Base-by-base conservation (phyloP, 2,888 invertebrate species). In the Crepidodera aurea region DNA sequence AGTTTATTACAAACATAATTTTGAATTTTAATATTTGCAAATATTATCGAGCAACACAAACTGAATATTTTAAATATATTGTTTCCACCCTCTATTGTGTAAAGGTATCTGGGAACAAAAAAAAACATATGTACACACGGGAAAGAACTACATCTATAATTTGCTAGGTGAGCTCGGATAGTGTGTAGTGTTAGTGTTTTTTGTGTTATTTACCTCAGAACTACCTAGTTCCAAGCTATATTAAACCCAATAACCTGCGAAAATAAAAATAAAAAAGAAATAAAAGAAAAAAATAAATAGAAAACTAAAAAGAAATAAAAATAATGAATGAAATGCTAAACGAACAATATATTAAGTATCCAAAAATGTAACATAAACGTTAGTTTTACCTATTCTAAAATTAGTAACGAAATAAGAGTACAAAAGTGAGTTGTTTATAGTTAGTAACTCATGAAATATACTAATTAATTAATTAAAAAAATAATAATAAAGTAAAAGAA, bases 101-200 rank as follows among this genome's bases (percentile, higher is more conserved):
- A 55, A 42, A 44, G 48, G 51, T 59, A 29, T 54, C 27, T 58
- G 57, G 53, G 60, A 63, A 69, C 48, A 62, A 66, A 58, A 59
- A 8, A 62, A 70, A 69, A 69, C 51, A 60, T 74, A 72, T 75
- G 51, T 74, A 74, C 71, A 74, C 66, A 70, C 54, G 72, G 72
- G 72, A 68, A 67, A 70, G 67, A 70, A 74, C 73, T 70, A 74
- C 73, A 70, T 66, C 70, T 71, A 73, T 69, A 46, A 50, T 50
- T 57, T 60, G 65, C 65, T 68, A 64, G 65, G 67, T 69, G 67
- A 67, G 65, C 67, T 66, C 60, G 50, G 60, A 59, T 66, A 63
- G 53, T 60, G 68, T 68, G 61, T 61, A 53, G 63, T 71, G 69
- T 70, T 69, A 67, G 60, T 61, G 61, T 64, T 60, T n/a, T 46